phyloP scores from a whole-genome alignment of 92 coral and sea anemone species.

The Paramuricea clavata region DNA sequence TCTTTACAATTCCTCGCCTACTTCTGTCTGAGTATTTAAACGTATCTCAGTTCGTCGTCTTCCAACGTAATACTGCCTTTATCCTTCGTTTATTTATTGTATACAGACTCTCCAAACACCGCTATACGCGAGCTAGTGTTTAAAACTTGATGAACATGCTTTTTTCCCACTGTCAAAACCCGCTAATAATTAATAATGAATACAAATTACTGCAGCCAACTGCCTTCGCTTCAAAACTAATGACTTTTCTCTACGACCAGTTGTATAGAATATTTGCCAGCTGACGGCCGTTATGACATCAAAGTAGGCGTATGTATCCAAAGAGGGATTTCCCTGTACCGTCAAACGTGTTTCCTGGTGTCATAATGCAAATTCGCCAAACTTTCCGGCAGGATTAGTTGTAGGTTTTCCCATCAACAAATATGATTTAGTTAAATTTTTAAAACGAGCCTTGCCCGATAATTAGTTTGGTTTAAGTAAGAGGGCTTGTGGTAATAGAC shows the following conservation, averaged over 20 bases:
- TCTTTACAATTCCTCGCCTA: not conserved
- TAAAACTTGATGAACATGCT: not conserved
- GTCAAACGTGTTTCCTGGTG: not conserved
- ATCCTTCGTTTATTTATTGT: no score
- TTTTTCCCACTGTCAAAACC: not conserved
- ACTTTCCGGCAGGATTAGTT: conserved; percentile 10
- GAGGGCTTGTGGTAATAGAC: not conserved
- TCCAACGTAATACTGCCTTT: not conserved
- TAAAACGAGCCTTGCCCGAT: not conserved
- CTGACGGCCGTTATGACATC: not conserved
- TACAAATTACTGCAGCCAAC: not conserved
- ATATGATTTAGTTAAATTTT: not conserved
- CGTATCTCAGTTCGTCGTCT: not conserved
- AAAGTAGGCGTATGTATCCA: not conserved
- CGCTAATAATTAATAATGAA: conserved; percentile 6
- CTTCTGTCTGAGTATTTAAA: not conserved
- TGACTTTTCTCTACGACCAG: not conserved
- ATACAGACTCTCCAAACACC: not conserved
- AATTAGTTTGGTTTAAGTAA: not conserved
- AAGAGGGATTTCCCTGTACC: conserved; percentile 7
- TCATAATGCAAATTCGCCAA: not conserved
- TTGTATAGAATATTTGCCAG: not conserved
- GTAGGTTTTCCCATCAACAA: not conserved
- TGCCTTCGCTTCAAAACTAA: not conserved
- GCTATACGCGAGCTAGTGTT: not conserved